Evolutionary conservation across 2,888 invertebrate species (phyloP).

Genomic region (Orthonevra nobilis): DNA sequence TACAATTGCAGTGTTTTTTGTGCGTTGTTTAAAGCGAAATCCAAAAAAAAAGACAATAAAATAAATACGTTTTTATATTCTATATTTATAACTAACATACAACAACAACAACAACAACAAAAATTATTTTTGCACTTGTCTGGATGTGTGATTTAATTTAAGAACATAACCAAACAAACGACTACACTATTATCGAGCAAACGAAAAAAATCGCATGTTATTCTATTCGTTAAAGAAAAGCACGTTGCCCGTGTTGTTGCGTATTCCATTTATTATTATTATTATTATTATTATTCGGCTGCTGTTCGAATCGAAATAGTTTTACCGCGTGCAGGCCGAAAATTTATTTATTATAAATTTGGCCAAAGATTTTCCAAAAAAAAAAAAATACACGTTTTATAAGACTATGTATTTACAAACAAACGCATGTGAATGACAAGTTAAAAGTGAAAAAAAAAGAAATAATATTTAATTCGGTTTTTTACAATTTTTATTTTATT

Average conservation of each 20-base stretch:
- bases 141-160: no score
- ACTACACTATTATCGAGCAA: conserved; percentile 6
- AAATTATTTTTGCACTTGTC: no score
- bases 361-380: background rate
- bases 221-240: conserved; percentile 28
- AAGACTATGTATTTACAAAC: conserved; percentile 25
- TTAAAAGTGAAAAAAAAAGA: no score
- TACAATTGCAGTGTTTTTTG: background rate
- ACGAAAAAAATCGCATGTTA: conserved; percentile 22
- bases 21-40: background rate
- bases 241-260: conserved; percentile 45
- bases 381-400: background rate
- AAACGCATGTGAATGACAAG: conserved; percentile 1
- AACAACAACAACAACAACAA: no score
- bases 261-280: conserved; percentile 5
- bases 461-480: no score
- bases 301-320: no score
- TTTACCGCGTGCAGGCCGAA: no score
- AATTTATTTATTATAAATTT: background rate
- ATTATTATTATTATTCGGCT: no score
- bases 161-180: conserved; percentile 12
- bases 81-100: conserved; percentile 1
- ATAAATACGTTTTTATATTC: conserved; percentile 2
- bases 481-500: no score
- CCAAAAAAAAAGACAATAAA: background rate